Evolutionary conservation across 2,888 invertebrate genomes (phyloP).

Genomic region (Leptarthrus brevirostris): DNA sequence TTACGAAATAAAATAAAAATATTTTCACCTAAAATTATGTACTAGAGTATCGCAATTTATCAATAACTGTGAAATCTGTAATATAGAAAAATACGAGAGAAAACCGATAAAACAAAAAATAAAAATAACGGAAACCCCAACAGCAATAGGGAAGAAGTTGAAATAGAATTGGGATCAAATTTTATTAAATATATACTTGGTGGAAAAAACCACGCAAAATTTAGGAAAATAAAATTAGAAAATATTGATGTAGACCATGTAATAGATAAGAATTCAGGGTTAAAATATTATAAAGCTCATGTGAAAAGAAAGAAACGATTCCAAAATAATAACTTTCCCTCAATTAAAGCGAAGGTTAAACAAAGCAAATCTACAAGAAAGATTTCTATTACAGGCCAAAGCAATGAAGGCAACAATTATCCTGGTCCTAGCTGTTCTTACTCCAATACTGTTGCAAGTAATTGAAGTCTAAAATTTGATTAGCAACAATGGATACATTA

Average conservation of each 20-base stretch:
- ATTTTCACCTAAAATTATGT: conserved; percentile 53
- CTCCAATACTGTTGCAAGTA: conserved; percentile 32
- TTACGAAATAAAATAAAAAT: conserved; percentile 54
- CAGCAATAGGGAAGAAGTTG: conserved; percentile 18
- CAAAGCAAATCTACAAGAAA: not conserved
- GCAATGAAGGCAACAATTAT: not conserved
- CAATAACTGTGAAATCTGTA: conserved; percentile 53
- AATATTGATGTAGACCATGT: conserved; percentile 51
- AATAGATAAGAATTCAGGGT: conserved; percentile 43
- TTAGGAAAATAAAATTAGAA: conserved; percentile 50
- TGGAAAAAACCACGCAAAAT: conserved; percentile 54
- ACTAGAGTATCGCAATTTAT: conserved; percentile 54
- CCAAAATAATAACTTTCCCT: conserved; percentile 52
- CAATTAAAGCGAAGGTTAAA: conserved; percentile 26
- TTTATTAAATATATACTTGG: conserved; percentile 29
- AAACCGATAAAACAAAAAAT: conserved; percentile 50
- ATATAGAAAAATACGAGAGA: no score
- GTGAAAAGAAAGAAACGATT: conserved; percentile 51
- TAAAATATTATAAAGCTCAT: conserved; percentile 54
- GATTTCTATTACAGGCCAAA: not conserved
- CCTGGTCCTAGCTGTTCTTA: no score
- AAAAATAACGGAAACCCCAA: conserved; percentile 49
- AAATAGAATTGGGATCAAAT: not conserved
- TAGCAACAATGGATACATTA: conserved; percentile 53
- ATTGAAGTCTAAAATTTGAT: conserved; percentile 52